Conservation (phyloP, 2,888 invertebrate genomes). For the Leucoma salicis region DNA sequence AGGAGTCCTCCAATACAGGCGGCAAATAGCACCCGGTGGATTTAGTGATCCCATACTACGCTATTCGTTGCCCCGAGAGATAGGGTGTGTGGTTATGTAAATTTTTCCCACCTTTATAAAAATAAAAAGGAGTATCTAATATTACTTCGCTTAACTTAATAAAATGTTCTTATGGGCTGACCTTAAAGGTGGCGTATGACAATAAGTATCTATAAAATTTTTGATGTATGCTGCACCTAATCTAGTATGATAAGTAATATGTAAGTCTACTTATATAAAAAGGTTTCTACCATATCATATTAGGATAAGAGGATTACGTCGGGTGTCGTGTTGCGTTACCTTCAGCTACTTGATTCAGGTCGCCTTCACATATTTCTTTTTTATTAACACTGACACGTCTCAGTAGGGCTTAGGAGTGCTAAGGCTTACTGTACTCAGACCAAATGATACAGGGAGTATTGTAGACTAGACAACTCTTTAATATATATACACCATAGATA, state of each 20-base stretch:
- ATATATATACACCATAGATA: too few relatives aligned
- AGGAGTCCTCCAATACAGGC: too few relatives aligned
- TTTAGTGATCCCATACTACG: too few relatives aligned
- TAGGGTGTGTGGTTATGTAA: too few relatives aligned
- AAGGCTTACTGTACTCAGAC: conserved; percentile 4
- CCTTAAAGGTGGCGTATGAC: conserved; percentile 15
- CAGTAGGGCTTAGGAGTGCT: conserved; percentile 19
- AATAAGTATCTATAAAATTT: conserved; percentile 13
- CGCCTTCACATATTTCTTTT: conserved; percentile 26
- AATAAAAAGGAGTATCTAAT: too few relatives aligned
- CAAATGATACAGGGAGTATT: conserved; percentile 17
- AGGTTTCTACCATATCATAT: conserved; percentile 59
- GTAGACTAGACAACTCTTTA: not conserved
- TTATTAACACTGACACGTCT: conserved; percentile 35
- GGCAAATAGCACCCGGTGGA: too few relatives aligned
- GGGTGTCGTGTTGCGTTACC: conserved; percentile 46
- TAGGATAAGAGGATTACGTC: conserved; percentile 64
- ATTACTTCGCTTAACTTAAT: too few relatives aligned
- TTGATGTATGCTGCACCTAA: conserved; percentile 25
- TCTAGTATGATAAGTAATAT: conserved; percentile 13
- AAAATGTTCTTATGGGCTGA: too few relatives aligned
- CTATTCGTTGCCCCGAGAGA: too few relatives aligned
- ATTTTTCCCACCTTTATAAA: too few relatives aligned
- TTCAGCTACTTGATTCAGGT: conserved; percentile 24
- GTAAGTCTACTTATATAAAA: conserved; percentile 40